Evolutionary conservation across 2,888 invertebrate genomes (phyloP), one percentile per base, ranked within the genome.

Genomic region (Eristalis tenax): DNA sequence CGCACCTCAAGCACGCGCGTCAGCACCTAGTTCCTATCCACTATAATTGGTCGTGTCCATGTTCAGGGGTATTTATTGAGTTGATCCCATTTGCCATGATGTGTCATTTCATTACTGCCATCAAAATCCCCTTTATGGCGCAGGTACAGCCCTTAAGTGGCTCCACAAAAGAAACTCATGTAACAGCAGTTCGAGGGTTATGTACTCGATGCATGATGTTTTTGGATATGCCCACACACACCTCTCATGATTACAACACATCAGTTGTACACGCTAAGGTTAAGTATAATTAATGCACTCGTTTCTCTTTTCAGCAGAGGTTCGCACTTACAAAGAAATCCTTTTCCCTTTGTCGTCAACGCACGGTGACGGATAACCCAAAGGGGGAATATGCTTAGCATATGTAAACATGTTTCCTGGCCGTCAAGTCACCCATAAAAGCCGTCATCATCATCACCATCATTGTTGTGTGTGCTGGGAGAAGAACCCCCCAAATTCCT

Each of bases 211-310:
- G 5, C 40, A 76, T 10, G 43, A 22, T n/a, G 43, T 59, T n/a
- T n/a, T n/a, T 23, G 4, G 6, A 18, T n/a, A 5, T 6, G 1
- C 18, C 15, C 4, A 50, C n/a, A n/a, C n/a, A n/a, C 1, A n/a
- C 35, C 13, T 13, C 40, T 63, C 50, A 18, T 74, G 23, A 70
- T 70, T 70, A 79, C 50, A 70, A 59, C 26, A 26, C 59, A 26
- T 13, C 15, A 11, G 26, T 50, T 83, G 43, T 35, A 64, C 68
- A 63, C 28, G 50, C 56, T 73, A 79, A 68, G 76, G 76, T 66
- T 64, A 76, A 71, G 71, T 76, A 71, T 77, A 73, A 81, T 81
- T 85, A 85, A 85, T 85, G 64, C 73, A 76, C 76, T 81, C 57
- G 76, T 76, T 71, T 73, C 75, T 76, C 64, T 73, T 71, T 84